Evolutionary conservation across 2,888 invertebrate genomes (phyloP).

Genomic region (Chorisops tibialis): DNA sequence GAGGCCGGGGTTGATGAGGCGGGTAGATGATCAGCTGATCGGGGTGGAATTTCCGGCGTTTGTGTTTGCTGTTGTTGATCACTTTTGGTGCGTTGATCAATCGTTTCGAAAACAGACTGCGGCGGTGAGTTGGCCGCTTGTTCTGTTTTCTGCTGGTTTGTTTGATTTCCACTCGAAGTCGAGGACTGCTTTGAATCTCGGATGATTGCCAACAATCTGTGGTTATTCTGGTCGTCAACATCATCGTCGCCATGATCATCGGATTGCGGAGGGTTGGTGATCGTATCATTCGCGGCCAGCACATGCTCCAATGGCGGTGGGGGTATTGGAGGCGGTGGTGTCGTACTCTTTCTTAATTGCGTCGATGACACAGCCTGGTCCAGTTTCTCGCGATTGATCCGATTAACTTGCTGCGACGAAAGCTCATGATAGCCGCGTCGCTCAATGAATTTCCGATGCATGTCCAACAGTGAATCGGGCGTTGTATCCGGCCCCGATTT

Average conservation of each 20-base stretch:
- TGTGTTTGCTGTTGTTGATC: not conserved
- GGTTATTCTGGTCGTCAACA: constrained; percentile 53
- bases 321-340: constrained; percentile 39
- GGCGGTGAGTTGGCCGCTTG: constrained; percentile 16
- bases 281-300: not conserved
- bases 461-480: constrained; percentile 61
- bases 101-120: not conserved
- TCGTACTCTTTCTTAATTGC: constrained; percentile 5
- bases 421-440: constrained; percentile 59
- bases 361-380: constrained; percentile 16
- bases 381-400: constrained; percentile 41
- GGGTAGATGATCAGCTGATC: constrained; percentile 20
- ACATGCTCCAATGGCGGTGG: constrained; percentile 40
- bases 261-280: not conserved
- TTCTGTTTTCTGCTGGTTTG: constrained; percentile 35
- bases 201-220: constrained; percentile 62
- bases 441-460: constrained; percentile 68
- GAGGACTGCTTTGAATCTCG: constrained; percentile 54
- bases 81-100: constrained; percentile 20
- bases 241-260: constrained; percentile 24
- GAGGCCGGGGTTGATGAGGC: constrained; percentile 26
- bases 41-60: constrained; percentile 3
- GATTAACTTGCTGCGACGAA: constrained; percentile 43
- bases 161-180: constrained; percentile 25
- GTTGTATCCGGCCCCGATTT: constrained; percentile 10